Base-by-base conservation (phyloP, 2,888 invertebrate species). In the Drosophila anomalata region DNA sequence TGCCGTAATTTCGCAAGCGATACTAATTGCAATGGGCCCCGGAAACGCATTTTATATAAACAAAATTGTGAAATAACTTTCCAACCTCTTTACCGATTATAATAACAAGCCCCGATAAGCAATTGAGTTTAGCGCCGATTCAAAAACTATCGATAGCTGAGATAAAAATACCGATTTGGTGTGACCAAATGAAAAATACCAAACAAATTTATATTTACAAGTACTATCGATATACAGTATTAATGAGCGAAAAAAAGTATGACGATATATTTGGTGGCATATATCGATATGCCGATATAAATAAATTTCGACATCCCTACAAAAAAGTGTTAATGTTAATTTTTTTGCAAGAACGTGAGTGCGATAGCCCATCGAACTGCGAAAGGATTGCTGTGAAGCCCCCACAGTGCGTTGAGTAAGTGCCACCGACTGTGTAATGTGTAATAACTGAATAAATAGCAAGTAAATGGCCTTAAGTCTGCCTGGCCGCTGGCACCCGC, bases 361-460 rank as follows among this genome's bases (percentile, higher is more conserved):
- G 29, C 31, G 44, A 63, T 9, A 39, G 17, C 36, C 36, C 7
- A 61, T 9, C 22, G 12, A 51, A 44, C 29, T 17, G 14, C 17
- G 29, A 56, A 47, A 47, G 12, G 36, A 56, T 48, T 56, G 12
- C 24, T 39, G 33, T 9, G 20, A 20, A 20, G 20, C 9, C 41
- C 41, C 41, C 20, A 17, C 41, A 17, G 20, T 53, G 66, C 56
- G 55, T 50, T 66, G 50, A 67, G 68, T 68, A 39, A 68, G 68
- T 68, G 36, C 2, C 2, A 7, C 6, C 14, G 12, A 7, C 24
- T 3, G 29, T 17, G 11, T 48, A 52, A 11, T 11, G 29, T 29
- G 29, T 29, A 29, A 9, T 29, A 29, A 29, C 11, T 11, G 24
- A 6, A 8, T 11, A 14, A 3, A 17, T 4, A 12, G n/a, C 8